These are phyloP conservation scores for Phrynocephalus forsythii DNA, from an alignment of 2,797 vertebrate species.

Conservation along the genomic window DNA sequence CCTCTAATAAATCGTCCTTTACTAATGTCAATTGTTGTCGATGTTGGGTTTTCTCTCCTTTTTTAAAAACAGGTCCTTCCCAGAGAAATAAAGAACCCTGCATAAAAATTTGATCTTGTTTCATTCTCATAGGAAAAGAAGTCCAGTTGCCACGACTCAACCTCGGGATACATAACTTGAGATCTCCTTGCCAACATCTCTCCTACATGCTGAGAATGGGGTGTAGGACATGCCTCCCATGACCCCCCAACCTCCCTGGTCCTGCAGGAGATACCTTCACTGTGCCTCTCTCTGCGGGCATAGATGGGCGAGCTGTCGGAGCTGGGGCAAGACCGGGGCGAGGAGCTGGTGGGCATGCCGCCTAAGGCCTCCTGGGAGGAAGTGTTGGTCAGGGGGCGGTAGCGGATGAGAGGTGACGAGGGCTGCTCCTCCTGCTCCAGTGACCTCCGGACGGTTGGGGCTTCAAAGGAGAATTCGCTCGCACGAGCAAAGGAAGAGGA, in stretches of 20 bases:
- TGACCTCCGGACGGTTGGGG: conserved; percentile 74
- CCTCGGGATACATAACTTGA: too few relatives aligned
- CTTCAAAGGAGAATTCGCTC: conserved; percentile 83
- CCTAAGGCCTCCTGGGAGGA: conserved; percentile 86
- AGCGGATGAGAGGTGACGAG: conserved; percentile 79
- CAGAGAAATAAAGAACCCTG: too few relatives aligned
- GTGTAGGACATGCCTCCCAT: too few relatives aligned
- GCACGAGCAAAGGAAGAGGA: conserved; percentile 67
- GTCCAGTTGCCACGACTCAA: too few relatives aligned
- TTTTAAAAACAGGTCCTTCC: too few relatives aligned
- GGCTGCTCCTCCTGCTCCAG: conserved; percentile 78
- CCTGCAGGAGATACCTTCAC: conserved; percentile 79
- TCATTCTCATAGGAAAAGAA: too few relatives aligned
- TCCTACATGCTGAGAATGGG: neutral
- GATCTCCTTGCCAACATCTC: neutral
- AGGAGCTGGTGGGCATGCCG: conserved; percentile 73
- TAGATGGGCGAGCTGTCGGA: conserved; percentile 86
- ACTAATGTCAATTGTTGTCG: too few relatives aligned
- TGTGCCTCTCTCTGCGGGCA: conserved; percentile 80
- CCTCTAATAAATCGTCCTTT: too few relatives aligned
- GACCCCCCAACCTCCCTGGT: neutral
- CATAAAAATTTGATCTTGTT: too few relatives aligned
- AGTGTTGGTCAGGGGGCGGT: conserved; percentile 84
- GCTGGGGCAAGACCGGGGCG: conserved; percentile 82
- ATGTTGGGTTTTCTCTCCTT: too few relatives aligned